Percentiles rank a stretch among this genome's conserved stretches.
phyloP scores from a whole-genome alignment of 1,140 invertebrate species.

The Agraylea sexmaculata region DNA sequence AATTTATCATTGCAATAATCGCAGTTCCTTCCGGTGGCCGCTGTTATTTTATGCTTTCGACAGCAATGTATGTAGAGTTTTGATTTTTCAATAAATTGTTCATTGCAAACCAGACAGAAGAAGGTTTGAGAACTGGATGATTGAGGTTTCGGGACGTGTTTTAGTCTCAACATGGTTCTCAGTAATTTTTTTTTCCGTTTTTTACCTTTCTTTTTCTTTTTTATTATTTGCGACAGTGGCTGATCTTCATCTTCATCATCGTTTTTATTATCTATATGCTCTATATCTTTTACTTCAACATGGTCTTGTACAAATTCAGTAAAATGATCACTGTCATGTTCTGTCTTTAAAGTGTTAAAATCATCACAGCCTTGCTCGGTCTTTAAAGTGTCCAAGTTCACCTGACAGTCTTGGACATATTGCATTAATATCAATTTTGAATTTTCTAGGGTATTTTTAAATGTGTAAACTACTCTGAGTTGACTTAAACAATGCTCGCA shows the following conservation, averaged over 20 bases:
- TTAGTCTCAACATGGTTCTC: no score
- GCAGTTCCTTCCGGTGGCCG: constrained; percentile 29
- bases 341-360: constrained; percentile 19
- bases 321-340: constrained; percentile 25
- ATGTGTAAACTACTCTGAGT: constrained; percentile 33
- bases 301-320: constrained; percentile 27
- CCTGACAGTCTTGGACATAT: no score
- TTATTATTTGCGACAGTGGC: constrained; percentile 14
- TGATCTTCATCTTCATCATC: no score
- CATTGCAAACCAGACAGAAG: constrained; percentile 32
- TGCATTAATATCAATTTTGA: constrained; percentile 28
- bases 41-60: constrained; percentile 27
- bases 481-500: constrained; percentile 35
- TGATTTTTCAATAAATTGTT: constrained; percentile 28
- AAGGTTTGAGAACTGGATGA: no score
- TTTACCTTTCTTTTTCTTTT: constrained; percentile 18
- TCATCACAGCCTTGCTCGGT: no score
- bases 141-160: no score
- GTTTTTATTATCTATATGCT: constrained; percentile 7
- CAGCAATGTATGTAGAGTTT: constrained; percentile 28
- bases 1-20: constrained; percentile 38
- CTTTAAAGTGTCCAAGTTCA: no score
- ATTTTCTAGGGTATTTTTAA: constrained; percentile 32
- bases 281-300: constrained; percentile 17
- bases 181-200: no score